Base-by-base conservation (phyloP, 2,797 vertebrate genomes). In the Silurus aristotelis region DNA sequence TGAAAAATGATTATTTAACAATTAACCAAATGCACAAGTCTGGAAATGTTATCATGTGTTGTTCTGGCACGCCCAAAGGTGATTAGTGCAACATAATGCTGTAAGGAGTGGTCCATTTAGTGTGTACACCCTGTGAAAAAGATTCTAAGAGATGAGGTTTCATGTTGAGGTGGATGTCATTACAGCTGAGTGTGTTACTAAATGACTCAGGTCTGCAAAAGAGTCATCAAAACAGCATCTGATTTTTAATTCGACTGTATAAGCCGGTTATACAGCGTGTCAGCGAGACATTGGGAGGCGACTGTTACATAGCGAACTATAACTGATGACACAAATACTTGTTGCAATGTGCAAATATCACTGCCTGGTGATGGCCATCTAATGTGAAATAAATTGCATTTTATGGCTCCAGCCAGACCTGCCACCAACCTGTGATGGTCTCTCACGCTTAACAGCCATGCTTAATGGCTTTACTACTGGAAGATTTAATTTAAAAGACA, bases 351-450 rank as follows among this genome's bases (percentile, higher is more conserved):
- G 80, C 80, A 58, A 82, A 82, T 71, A 58, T 82, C 48, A 15
- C 66, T 58, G 52, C 67, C 67, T 60, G 80, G 52, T 46, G 66
- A 71, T 43, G 80, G 67, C 55, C 48, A 81, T 71, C 80, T 82
- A 82, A 82, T 82, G 67, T 43, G 43, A 67, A 55, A n/a, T 31
- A 81, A 81, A 81, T 81, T 81, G 63, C 79, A 82, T 82, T 71
- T 71, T 55, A 60, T 43, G 80, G 80, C 80, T 71, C 67, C 80
- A 82, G 80, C 52, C 52, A 60, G 80, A 71, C 80, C 80, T 82
- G 66, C 80, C 80, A 82, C 80, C 80, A 82, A 82, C 80, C 31
- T 60, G 67, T 10, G 80, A 82, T 82, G 31, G 80, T 60, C 55
- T 58, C 66, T 71, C 67, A 38, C 52, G 19, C 8, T 15, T 15